Percentiles rank a stretch among this genome's conserved stretches.
Evolutionary conservation across 1,140 invertebrate genomes (phyloP).

Genomic region (Archivesica marissinica): DNA sequence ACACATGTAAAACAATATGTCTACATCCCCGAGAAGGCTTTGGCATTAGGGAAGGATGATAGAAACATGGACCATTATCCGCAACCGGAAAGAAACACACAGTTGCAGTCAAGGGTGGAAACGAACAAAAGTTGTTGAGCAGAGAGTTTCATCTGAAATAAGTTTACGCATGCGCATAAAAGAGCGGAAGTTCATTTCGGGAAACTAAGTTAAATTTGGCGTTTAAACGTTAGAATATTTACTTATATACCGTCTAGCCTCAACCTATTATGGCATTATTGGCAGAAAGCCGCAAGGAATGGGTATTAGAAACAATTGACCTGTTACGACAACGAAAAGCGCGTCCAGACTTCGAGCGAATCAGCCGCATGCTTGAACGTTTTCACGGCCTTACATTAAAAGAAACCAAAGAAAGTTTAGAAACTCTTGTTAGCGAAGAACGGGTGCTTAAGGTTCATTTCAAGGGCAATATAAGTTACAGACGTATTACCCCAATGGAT

Average conservation of each 20-base stretch:
- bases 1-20: too few species aligned
- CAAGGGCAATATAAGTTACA: slow-evolving; percentile 92
- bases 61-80: too few species aligned
- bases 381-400: slow-evolving; percentile 89
- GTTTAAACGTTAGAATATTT: neutral
- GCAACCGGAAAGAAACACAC: too few species aligned
- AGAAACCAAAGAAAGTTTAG: slow-evolving; percentile 90
- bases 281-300: slow-evolving; percentile 88
- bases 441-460: slow-evolving; percentile 92
- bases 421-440: slow-evolving; percentile 89
- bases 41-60: too few species aligned
- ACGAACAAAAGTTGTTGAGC: too few species aligned
- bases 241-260: neutral
- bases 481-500: slow-evolving; percentile 84
- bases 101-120: too few species aligned
- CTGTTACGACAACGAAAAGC: slow-evolving; percentile 91
- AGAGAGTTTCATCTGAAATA: too few species aligned
- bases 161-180: slow-evolving; percentile 45
- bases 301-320: slow-evolving; percentile 92
- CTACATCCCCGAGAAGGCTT: too few species aligned
- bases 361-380: slow-evolving; percentile 90
- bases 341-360: slow-evolving; percentile 91
- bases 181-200: slow-evolving; percentile 63
- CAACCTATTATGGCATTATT: slow-evolving; percentile 39
- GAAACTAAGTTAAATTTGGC: slow-evolving; percentile 1